These are phyloP conservation scores for Aphidius ervi DNA, from an alignment of 1,140 invertebrate species.

Conservation along the genomic window DNA sequence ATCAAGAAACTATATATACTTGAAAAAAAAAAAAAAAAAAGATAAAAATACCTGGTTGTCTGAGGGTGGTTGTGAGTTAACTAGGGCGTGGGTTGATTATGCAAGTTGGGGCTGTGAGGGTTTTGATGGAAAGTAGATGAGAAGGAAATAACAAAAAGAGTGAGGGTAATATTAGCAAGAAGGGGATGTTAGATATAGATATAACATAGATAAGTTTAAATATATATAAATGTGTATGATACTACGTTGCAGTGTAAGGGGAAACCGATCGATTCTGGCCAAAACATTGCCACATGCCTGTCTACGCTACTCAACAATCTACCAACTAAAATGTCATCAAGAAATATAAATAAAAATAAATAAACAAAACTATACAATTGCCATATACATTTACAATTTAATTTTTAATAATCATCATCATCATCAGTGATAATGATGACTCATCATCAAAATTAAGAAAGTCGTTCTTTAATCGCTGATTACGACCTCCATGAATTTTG, in stretches of 20 bases:
- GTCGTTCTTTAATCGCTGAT: too few relatives aligned
- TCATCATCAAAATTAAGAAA: too few relatives aligned
- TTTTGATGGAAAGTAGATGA: neutral
- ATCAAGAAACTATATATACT: neutral
- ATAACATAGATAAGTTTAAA: slow-evolving; percentile 6
- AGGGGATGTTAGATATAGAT: slow-evolving; percentile 8
- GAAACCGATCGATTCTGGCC: slow-evolving; percentile 48
- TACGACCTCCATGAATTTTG: too few relatives aligned
- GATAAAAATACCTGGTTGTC: slow-evolving; percentile 42
- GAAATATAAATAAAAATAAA: too few relatives aligned
- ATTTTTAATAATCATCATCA: too few relatives aligned
- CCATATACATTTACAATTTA: too few relatives aligned
- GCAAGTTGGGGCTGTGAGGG: slow-evolving; percentile 26
- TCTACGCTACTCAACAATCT: neutral
- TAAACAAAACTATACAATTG: too few relatives aligned
- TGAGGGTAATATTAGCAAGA: neutral
- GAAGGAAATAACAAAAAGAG: neutral
- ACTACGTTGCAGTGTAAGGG: slow-evolving; percentile 43
- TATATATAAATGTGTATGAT: slow-evolving; percentile 17
- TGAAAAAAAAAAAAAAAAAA: neutral
- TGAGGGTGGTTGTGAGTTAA: slow-evolving; percentile 44
- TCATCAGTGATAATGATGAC: too few relatives aligned
- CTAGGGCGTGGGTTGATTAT: slow-evolving; percentile 48
- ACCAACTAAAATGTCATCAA: neutral
- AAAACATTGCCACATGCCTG: slow-evolving; percentile 55